Percentiles rank a stretch among this genome's conserved stretches.
These are phyloP conservation scores for Muschampia plurimacula DNA, from an alignment of 2,888 invertebrate genomes.

Conservation along the genomic window DNA sequence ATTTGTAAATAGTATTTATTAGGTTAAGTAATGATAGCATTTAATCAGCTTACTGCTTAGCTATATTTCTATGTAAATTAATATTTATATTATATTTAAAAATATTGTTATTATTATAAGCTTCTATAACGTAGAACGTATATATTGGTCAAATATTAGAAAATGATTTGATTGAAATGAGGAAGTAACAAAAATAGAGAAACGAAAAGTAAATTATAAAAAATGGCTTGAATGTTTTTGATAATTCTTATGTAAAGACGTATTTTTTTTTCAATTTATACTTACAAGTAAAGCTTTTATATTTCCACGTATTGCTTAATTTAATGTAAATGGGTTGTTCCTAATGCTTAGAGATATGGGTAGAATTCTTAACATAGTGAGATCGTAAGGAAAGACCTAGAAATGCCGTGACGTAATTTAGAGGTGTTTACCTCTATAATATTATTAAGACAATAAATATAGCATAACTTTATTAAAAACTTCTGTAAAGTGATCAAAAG, in stretches of 20 bases:
- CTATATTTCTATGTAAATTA: constrained; percentile 81
- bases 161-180: constrained; percentile 17
- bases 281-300: constrained; percentile 58
- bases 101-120: constrained; percentile 70
- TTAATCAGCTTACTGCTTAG: constrained; percentile 80
- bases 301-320: constrained; percentile 65
- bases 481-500: constrained; percentile 20
- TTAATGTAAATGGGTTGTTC: constrained; percentile 75
- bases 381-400: constrained; percentile 6
- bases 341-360: constrained; percentile 67
- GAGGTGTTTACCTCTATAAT: constrained; percentile 39
- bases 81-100: constrained; percentile 84
- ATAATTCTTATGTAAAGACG: constrained; percentile 29
- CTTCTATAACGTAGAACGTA: constrained; percentile 76
- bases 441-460: constrained; percentile 15
- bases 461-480: constrained; percentile 1
- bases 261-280: constrained; percentile 45
- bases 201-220: background rate
- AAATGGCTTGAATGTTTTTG: background rate
- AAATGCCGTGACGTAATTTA: constrained; percentile 42
- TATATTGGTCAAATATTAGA: constrained; percentile 52
- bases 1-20: constrained; percentile 85
- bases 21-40: constrained; percentile 80
- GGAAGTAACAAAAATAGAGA: constrained; percentile 9
- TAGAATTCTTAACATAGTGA: constrained; percentile 48